These are phyloP conservation scores for Pipistrellus pipistrellus DNA, from an alignment of 2,797 vertebrate genomes.

Conservation along the genomic window DNA sequence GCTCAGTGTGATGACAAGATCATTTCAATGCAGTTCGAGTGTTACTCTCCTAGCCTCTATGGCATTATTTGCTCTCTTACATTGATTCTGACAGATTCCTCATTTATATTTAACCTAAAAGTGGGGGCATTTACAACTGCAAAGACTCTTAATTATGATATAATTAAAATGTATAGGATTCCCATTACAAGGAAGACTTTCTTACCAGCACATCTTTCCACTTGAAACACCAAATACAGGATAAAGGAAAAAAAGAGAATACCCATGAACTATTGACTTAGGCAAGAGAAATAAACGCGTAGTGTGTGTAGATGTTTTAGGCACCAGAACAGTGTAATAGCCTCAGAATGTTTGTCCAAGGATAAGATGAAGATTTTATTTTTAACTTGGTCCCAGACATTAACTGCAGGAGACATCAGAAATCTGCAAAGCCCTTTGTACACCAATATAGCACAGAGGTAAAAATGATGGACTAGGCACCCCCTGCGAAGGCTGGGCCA, in stretches of 20 bases:
- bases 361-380: conserved; percentile 77
- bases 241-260: conserved; percentile 42
- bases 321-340: conserved; percentile 60
- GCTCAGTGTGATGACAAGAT: conserved; percentile 68
- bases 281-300: conserved; percentile 62
- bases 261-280: neutral
- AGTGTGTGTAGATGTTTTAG: conserved; percentile 63
- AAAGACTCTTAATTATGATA: conserved; percentile 80
- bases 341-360: conserved; percentile 72
- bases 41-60: conserved; percentile 23
- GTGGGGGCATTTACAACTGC: conserved; percentile 75
- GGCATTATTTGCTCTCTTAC: conserved; percentile 61
- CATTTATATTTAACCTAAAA: conserved; percentile 83
- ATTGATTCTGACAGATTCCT: conserved; percentile 70
- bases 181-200: conserved; percentile 38
- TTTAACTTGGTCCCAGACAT: conserved; percentile 75
- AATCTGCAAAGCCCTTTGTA: conserved; percentile 75
- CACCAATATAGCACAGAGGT: conserved; percentile 72
- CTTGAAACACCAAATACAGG: conserved; percentile 72
- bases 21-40: conserved; percentile 64
- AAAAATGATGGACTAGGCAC: conserved; percentile 76
- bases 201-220: neutral
- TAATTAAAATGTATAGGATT: conserved; percentile 78
- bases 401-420: conserved; percentile 79
- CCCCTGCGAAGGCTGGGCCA: neutral